Evolutionary conservation across 2,797 vertebrate genomes (phyloP).

Genomic region (Thripadectes ignobilis): DNA sequence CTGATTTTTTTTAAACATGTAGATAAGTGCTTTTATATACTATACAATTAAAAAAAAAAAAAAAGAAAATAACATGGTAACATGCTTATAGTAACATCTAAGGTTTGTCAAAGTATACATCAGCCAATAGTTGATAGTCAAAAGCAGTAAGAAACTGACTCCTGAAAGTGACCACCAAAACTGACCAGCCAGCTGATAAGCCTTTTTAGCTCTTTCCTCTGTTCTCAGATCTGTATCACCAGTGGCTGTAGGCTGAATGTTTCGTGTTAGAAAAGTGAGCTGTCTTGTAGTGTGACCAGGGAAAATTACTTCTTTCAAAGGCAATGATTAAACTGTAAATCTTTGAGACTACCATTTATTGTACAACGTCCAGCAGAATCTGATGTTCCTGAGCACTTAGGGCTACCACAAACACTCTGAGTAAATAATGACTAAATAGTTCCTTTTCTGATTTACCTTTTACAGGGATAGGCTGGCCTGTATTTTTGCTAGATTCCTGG

Average conservation of each 20-base stretch:
- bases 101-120: not conserved
- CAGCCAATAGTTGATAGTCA: not conserved
- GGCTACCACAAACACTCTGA: not conserved
- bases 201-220: not conserved
- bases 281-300: not conserved
- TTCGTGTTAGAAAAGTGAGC: not conserved
- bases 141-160: not conserved
- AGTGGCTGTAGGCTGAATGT: not conserved
- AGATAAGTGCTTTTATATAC: not conserved
- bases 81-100: not conserved
- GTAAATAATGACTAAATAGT: not conserved
- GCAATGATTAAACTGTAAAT: not conserved
- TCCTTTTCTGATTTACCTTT: not conserved
- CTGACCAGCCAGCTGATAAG: not conserved
- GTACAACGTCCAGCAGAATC: not conserved
- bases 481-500: not conserved
- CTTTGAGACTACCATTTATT: not conserved
- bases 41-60: not conserved
- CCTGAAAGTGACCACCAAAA: not conserved
- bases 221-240: not conserved
- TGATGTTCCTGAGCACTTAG: not conserved
- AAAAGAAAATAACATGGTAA: not conserved
- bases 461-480: not conserved
- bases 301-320: not conserved
- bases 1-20: not conserved